A percentile compares a stretch with the other conserved stretches of the same genome.
phyloP scores from a whole-genome alignment of 2,113 vertebrate genomes.

The Festucalex cinctus region DNA sequence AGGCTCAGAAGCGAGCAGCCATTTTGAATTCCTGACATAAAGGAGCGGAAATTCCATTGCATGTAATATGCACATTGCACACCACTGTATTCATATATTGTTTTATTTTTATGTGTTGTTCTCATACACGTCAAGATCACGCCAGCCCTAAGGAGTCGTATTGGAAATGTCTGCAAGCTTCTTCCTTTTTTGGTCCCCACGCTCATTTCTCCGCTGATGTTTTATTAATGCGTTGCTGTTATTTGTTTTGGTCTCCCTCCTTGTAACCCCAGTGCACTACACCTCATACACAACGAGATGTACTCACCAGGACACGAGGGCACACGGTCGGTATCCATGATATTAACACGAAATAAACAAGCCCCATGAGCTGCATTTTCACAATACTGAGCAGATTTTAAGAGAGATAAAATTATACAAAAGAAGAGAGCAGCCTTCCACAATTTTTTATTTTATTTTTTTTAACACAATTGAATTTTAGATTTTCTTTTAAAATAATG shows the following conservation, averaged over 20 bases:
- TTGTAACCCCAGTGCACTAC: constrained; percentile 1
- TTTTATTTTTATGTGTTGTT: not conserved
- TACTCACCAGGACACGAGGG: not conserved
- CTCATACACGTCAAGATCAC: not conserved
- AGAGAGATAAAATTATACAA: too few relatives aligned
- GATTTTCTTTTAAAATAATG: too few relatives aligned
- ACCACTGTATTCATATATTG: not conserved
- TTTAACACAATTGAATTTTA: too few relatives aligned
- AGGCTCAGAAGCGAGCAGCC: not conserved
- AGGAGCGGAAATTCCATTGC: constrained; percentile 8
- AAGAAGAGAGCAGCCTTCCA: too few relatives aligned
- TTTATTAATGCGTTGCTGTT: constrained; percentile 52
- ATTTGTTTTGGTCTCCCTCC: constrained; percentile 12
- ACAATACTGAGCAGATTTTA: too few relatives aligned
- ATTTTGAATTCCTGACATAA: constrained; percentile 20
- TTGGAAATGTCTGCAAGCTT: constrained; percentile 15
- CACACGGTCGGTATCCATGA: not conserved
- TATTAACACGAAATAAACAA: not conserved
- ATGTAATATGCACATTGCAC: not conserved
- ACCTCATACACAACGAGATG: constrained; percentile 22
- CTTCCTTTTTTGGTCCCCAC: constrained; percentile 22
- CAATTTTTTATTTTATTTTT: too few relatives aligned
- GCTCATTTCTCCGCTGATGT: constrained; percentile 42
- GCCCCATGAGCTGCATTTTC: not conserved
- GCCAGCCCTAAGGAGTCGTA: constrained; percentile 15